Percentiles rank a stretch among this genome's conserved stretches.
These are phyloP conservation scores for Hydropotes inermis DNA, from an alignment of 2,113 vertebrate genomes.

Conservation along the genomic window DNA sequence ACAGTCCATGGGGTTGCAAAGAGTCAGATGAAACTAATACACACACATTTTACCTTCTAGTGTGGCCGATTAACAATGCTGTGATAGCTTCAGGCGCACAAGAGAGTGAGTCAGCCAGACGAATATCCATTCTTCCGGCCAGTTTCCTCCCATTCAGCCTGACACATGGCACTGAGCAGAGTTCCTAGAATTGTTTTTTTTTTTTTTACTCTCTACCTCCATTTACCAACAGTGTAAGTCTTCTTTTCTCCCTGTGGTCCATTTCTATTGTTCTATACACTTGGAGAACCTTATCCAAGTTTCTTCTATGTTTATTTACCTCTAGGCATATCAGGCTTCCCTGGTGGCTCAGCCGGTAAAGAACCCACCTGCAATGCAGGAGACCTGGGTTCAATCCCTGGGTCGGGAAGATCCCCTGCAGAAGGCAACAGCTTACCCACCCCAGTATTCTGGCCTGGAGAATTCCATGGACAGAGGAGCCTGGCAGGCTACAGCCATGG, in stretches of 20 bases:
- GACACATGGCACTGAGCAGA: not conserved
- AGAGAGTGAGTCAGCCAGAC: not conserved
- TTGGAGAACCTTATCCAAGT: not conserved
- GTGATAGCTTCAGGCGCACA: not conserved
- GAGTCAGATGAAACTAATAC: not conserved
- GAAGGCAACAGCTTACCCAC: not conserved
- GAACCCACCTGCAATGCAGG: not conserved
- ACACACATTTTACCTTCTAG: not conserved
- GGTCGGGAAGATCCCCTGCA: not conserved
- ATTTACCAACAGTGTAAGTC: too few relatives aligned
- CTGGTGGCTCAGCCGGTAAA: not conserved
- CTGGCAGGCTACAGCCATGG: not conserved
- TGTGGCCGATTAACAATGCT: not conserved
- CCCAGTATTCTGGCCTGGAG: not conserved
- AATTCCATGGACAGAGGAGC: not conserved
- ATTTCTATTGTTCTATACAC: not conserved
- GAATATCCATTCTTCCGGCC: not conserved
- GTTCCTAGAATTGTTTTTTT: not conserved
- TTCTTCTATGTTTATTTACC: not conserved
- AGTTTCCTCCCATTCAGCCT: not conserved
- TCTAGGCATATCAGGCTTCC: not conserved
- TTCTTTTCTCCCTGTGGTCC: not conserved
- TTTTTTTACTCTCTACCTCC: not conserved
- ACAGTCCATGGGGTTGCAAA: not conserved
- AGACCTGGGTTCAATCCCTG: not conserved